A percentile compares a stretch with the other conserved stretches of the same genome.
Evolutionary conservation across 2,113 vertebrate genomes (phyloP).

Genomic region (Dipodomys merriami): DNA sequence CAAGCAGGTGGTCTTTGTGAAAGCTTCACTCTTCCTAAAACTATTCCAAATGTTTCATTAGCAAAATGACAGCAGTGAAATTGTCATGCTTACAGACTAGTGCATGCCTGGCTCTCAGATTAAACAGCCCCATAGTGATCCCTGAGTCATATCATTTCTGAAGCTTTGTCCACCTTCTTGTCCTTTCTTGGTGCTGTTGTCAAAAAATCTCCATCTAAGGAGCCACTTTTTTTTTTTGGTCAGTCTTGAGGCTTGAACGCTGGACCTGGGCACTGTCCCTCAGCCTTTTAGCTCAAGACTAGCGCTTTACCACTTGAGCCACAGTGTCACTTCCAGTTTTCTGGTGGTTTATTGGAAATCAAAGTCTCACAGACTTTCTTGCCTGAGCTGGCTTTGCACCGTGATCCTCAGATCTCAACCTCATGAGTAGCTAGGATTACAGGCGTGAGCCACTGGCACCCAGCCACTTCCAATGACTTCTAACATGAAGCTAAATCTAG

Average conservation of each 20-base stretch:
- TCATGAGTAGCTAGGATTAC: too few relatives aligned
- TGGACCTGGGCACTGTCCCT: too few relatives aligned
- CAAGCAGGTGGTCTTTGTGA: not conserved
- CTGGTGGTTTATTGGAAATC: too few relatives aligned
- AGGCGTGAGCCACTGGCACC: too few relatives aligned
- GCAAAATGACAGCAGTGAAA: not conserved
- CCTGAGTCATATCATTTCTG: not conserved
- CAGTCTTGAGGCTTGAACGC: too few relatives aligned
- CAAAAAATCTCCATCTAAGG: not conserved
- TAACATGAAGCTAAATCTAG: not conserved
- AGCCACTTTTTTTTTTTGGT: too few relatives aligned
- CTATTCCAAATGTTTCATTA: not conserved
- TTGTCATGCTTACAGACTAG: not conserved
- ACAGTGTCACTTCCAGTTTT: too few relatives aligned
- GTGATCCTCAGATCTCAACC: too few relatives aligned
- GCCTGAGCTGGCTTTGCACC: too few relatives aligned
- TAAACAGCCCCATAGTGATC: not conserved
- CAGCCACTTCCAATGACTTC: not conserved
- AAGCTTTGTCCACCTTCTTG: not conserved
- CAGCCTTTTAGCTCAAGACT: too few relatives aligned
- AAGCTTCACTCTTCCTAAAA: not conserved
- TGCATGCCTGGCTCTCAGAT: not conserved
- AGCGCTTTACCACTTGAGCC: too few relatives aligned
- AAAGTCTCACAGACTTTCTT: too few relatives aligned
- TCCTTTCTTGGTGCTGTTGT: not conserved